Percentiles rank a stretch among this genome's conserved stretches.
phyloP scores from a whole-genome alignment of 2,888 invertebrate species.

The Trichopria drosophilae region DNA sequence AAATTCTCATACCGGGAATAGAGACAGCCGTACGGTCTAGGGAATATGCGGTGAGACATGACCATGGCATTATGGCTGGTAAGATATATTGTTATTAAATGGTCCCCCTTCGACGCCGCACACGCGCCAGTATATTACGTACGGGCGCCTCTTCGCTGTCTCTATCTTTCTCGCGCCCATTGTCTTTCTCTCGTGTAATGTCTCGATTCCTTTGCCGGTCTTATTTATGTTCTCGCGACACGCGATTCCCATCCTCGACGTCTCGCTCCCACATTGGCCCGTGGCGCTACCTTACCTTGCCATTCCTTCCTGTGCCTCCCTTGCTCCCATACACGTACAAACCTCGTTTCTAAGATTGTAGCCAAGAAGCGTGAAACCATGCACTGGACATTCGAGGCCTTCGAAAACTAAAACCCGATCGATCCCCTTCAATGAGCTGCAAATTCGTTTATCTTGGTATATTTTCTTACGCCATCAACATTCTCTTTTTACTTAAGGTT shows the following conservation, averaged over 20 bases:
- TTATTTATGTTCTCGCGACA: slow-evolving; percentile 40
- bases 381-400: too few species aligned
- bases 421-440: too few species aligned
- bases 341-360: too few species aligned
- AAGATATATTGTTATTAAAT: slow-evolving; percentile 59
- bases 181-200: slow-evolving; percentile 28
- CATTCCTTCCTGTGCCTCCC: slow-evolving; percentile 6
- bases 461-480: slow-evolving; percentile 25
- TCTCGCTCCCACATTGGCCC: too few species aligned
- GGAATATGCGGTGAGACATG: too few species aligned
- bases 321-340: too few species aligned
- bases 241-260: slow-evolving; percentile 30
- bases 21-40: too few species aligned
- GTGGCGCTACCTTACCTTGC: slow-evolving; percentile 25
- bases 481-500: too few species aligned
- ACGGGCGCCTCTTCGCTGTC: slow-evolving; percentile 34
- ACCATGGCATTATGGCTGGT: slow-evolving; percentile 44
- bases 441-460: too few species aligned
- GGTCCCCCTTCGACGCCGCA: slow-evolving; percentile 49
- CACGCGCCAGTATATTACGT: slow-evolving; percentile 51
- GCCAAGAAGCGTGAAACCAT: too few species aligned
- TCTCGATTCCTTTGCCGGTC: slow-evolving; percentile 16
- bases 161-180: slow-evolving; percentile 33
- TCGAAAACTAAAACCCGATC: too few species aligned
- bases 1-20: too few species aligned